A percentile compares a stretch with the other conserved stretches of the same genome.
Evolutionary conservation across 2,797 vertebrate species (phyloP).

Genomic region (Sorex maritimensis): DNA sequence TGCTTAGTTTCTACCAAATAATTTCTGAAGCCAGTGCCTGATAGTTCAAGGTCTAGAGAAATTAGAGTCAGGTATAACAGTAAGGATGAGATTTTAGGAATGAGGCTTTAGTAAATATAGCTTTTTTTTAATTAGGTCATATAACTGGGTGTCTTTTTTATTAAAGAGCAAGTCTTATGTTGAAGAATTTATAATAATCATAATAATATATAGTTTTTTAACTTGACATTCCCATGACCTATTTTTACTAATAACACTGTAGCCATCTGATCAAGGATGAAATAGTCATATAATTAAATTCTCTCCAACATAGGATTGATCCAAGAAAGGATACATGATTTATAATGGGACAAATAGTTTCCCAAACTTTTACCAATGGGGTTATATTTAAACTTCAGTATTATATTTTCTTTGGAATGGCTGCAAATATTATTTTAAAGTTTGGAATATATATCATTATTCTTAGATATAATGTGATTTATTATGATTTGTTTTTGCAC

Average conservation of each 20-base stretch:
- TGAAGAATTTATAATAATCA: not conserved
- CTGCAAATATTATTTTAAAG: not conserved
- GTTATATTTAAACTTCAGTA: not conserved
- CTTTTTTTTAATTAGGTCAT: no score
- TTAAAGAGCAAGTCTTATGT: not conserved
- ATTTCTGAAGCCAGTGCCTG: not conserved
- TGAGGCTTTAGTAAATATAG: not conserved
- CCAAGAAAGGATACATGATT: not conserved
- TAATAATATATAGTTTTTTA: not conserved
- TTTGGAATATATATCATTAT: not conserved
- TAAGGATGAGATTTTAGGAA: not conserved
- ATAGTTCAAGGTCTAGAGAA: not conserved
- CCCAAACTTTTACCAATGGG: not conserved
- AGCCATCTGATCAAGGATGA: not conserved
- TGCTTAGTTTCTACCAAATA: slow-evolving; percentile 1
- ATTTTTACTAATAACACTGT: not conserved
- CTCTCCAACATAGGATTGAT: not conserved
- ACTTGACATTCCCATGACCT: not conserved
- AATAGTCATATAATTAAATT: not conserved
- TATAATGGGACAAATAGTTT: not conserved
- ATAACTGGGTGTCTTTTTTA: no score
- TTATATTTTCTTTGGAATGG: slow-evolving; percentile 27
- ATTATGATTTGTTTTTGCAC: not conserved
- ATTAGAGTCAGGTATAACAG: not conserved
- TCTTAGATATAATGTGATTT: not conserved